These are phyloP conservation scores for Nomia melanderi DNA, from an alignment of 1,140 invertebrate species.

Conservation along the genomic window DNA sequence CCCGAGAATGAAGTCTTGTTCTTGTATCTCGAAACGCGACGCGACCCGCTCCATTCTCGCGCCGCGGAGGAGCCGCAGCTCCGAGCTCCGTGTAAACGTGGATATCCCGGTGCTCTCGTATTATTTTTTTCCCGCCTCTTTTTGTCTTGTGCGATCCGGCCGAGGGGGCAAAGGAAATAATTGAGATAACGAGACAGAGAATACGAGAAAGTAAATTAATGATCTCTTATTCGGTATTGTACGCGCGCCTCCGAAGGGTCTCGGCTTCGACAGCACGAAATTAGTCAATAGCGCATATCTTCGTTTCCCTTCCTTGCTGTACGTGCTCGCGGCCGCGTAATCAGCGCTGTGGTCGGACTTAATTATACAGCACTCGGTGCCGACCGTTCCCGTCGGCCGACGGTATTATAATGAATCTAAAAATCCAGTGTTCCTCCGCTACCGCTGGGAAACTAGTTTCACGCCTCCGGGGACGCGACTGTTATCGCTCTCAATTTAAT, in stretches of 20 bases:
- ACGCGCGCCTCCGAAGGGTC: constrained; percentile 23
- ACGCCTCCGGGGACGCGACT: not conserved
- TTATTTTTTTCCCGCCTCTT: constrained; percentile 7
- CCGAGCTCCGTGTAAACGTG: constrained; percentile 24
- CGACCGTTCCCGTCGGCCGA: constrained; percentile 1
- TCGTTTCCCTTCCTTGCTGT: constrained; percentile 22
- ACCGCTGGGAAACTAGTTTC: constrained; percentile 10
- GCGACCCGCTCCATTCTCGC: not conserved
- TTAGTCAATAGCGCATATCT: constrained; percentile 53
- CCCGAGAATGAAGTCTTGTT: too few species aligned
- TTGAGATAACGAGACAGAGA: constrained; percentile 53
- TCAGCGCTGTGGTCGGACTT: constrained; percentile 43
- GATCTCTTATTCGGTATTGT: constrained; percentile 52
- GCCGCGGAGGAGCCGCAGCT: too few species aligned
- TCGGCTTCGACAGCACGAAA: constrained; percentile 46
- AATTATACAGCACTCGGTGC: constrained; percentile 53
- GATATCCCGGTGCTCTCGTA: not conserved
- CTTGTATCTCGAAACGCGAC: not conserved
- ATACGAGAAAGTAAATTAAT: constrained; percentile 57
- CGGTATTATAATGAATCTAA: constrained; percentile 27
- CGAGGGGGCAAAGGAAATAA: constrained; percentile 38
- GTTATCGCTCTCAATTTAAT: not conserved
- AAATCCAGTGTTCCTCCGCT: not conserved
- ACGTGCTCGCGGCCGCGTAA: constrained; percentile 39
- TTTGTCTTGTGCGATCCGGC: not conserved